Evolutionary conservation across 2,888 invertebrate genomes (phyloP).

Genomic region (Punctoribates punctum): DNA sequence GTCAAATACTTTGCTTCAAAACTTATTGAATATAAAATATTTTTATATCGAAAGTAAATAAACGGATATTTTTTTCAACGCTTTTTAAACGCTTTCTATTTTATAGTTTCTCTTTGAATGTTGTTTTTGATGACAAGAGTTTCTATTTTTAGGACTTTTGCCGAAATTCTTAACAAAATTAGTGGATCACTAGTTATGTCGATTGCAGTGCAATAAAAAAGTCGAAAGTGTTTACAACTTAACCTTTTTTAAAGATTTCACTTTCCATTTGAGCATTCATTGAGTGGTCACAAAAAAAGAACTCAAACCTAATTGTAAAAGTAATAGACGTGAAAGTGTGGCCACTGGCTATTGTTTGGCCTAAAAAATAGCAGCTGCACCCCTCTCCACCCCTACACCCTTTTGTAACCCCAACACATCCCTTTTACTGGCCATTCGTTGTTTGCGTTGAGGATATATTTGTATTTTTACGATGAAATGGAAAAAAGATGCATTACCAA

Average conservation of each 20-base stretch:
- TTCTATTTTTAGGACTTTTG: neutral
- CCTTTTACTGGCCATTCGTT: neutral
- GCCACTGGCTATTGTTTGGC: constrained; percentile 34
- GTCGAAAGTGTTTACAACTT: constrained; percentile 28
- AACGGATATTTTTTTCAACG: too few species aligned
- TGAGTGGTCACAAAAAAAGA: neutral
- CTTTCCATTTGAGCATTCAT: constrained; percentile 21
- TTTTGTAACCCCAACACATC: neutral
- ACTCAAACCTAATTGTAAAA: neutral
- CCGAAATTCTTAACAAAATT: constrained; percentile 5
- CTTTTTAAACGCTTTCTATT: too few species aligned
- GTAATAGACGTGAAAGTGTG: constrained; percentile 28
- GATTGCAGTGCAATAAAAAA: constrained; percentile 31
- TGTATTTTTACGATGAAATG: constrained; percentile 11
- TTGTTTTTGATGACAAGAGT: neutral
- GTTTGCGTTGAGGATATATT: constrained; percentile 21
- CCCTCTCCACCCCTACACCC: constrained; percentile 9
- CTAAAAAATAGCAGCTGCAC: constrained; percentile 37
- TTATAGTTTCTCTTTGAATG: neutral
- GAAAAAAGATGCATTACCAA: constrained; percentile 22
- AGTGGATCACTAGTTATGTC: constrained; percentile 14
- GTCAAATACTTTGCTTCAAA: too few species aligned
- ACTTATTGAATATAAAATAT: too few species aligned
- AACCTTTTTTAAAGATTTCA: constrained; percentile 19
- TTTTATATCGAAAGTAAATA: too few species aligned